Base-by-base conservation (phyloP, 2,888 invertebrate species). In the Griposia aprilina region DNA sequence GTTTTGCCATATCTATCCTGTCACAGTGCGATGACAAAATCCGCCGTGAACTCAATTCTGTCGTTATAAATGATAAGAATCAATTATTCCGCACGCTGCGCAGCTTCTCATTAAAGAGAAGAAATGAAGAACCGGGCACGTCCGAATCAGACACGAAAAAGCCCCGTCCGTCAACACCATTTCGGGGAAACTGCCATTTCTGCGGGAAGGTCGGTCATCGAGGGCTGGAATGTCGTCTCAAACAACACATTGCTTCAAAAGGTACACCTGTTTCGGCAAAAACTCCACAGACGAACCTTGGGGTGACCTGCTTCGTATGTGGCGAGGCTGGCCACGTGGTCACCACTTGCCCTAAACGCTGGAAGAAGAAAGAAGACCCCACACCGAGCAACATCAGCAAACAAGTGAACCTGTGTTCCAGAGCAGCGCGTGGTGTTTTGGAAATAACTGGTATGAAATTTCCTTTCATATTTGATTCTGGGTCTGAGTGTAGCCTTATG, bases 391-490 rank as follows among this genome's bases (percentile, higher is more conserved):
- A 1, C 5, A 7, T 6, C 70, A 59, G 20, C 59, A 66, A 71
- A 13, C 71, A 76, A 36, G 66, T 71, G 0, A 50, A 71, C n/a
- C 6, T 71, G 41, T 74, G 74, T 2, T 20, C 66, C 55, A n/a
- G 36, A 57, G 48, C 66, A 2, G 41, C 73, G 57, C 73, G 26
- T 36, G 48, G n/a, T n/a, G n/a, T n/a, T n/a, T n/a, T n/a, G n/a
- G n/a, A n/a, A n/a, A n/a, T n/a, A n/a, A n/a, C n/a, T 69, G 68
- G 62, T 68, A 57, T 55, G 1, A 0, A 72, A 11, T 41, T 77
- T 3, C 59, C 77, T 60, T 77, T 72, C 45, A 23, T 72, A 20
- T 77, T 77, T 26, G 77, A 78, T 30, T 78, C 77, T 41, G 77
- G 77, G 0, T 71, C 76, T n/a, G n/a, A n/a, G n/a, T n/a, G n/a